phyloP scores from a whole-genome alignment of 2,888 invertebrate species.

The Pseudoips prasinana region DNA sequence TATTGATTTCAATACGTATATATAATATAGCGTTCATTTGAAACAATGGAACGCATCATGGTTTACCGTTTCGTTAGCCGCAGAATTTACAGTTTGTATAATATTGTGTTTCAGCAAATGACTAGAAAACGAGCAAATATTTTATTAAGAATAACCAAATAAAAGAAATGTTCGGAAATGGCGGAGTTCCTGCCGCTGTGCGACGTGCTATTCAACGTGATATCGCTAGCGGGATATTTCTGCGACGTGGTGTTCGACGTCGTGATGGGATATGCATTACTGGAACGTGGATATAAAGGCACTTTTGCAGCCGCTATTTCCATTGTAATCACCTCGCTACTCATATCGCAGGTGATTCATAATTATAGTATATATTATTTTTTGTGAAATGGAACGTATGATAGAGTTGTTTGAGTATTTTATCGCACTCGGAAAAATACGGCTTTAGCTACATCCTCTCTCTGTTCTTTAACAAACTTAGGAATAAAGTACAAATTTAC shows the following conservation, averaged over 20 bases:
- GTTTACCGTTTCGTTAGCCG: constrained; percentile 20
- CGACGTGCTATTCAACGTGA: constrained; percentile 95
- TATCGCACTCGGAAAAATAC: too few relatives aligned
- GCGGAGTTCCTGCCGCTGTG: constrained; percentile 95
- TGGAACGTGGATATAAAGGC: constrained; percentile 84
- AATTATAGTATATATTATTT: neutral
- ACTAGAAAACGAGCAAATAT: constrained; percentile 23
- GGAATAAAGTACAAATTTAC: neutral
- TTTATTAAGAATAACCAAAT: constrained; percentile 24
- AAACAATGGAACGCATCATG: too few relatives aligned
- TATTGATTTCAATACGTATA: too few relatives aligned
- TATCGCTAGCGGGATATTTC: constrained; percentile 93
- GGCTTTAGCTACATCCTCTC: too few relatives aligned
- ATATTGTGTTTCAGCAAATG: constrained; percentile 35
- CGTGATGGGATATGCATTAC: constrained; percentile 91
- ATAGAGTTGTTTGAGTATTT: too few relatives aligned
- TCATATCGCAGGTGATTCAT: constrained; percentile 85
- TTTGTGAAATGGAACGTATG: neutral
- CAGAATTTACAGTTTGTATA: neutral
- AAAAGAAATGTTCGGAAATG: constrained; percentile 74
- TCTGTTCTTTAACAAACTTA: neutral
- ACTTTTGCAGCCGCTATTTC: constrained; percentile 86
- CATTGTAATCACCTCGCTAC: constrained; percentile 86
- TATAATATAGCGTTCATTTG: too few relatives aligned
- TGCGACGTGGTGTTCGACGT: constrained; percentile 95